Percentiles rank a stretch among this genome's conserved stretches.
These are phyloP conservation scores for Isoperla grammatica DNA, from an alignment of 2,888 invertebrate genomes.

Conservation along the genomic window DNA sequence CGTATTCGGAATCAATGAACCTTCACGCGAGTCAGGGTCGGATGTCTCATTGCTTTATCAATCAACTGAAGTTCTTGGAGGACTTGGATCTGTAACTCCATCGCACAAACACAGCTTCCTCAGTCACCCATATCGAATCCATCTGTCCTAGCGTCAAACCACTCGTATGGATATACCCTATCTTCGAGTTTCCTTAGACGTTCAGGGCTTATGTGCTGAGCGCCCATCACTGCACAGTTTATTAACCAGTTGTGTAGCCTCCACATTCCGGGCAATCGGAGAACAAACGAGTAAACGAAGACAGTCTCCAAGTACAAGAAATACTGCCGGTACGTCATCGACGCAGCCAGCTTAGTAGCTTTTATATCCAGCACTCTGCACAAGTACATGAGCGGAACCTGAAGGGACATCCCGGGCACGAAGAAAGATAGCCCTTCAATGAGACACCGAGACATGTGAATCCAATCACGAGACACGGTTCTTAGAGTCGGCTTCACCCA, in stretches of 20 bases:
- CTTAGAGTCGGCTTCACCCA: conserved; percentile 41
- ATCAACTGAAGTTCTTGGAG: too few species aligned
- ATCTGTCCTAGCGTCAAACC: too few species aligned
- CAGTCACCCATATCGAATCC: too few species aligned
- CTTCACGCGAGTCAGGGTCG: too few species aligned
- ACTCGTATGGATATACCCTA: conserved; percentile 2
- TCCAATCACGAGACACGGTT: conserved; percentile 40
- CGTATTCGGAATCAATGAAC: too few species aligned
- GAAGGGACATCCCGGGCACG: conserved; percentile 37
- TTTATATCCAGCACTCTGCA: conserved; percentile 35
- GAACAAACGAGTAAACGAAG: conserved; percentile 20
- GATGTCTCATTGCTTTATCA: too few species aligned
- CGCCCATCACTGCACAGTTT: background rate
- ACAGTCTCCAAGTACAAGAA: conserved; percentile 27
- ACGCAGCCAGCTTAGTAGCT: conserved; percentile 15
- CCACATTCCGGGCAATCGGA: conserved; percentile 22
- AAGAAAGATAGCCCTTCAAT: conserved; percentile 39
- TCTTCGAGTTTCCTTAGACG: background rate
- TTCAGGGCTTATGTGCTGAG: background rate
- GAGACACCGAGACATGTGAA: conserved; percentile 43
- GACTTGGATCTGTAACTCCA: too few species aligned
- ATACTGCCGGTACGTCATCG: conserved; percentile 33
- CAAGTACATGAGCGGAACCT: conserved; percentile 37
- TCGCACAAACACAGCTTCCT: too few species aligned
- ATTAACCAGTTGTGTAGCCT: conserved; percentile 25